Percentiles rank a stretch among this genome's conserved stretches.
phyloP scores from a whole-genome alignment of 2,888 invertebrate genomes.

The Agonopterix arenella region DNA sequence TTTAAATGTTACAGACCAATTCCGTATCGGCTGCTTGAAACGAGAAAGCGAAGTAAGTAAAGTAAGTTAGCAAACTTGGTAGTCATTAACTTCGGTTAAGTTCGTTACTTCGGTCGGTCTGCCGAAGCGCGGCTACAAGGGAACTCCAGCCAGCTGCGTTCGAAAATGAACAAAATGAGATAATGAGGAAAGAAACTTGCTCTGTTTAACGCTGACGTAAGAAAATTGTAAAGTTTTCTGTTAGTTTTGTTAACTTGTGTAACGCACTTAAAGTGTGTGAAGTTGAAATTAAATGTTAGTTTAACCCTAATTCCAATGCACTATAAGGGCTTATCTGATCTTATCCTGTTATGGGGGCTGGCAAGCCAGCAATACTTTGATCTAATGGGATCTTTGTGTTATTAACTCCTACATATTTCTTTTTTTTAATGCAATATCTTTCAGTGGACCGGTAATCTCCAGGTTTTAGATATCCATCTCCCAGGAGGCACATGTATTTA shows the following conservation, averaged over 20 bases:
- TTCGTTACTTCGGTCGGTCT: conserved; percentile 35
- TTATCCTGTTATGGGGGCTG: no score
- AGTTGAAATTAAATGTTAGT: no score
- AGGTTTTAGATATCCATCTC: no score
- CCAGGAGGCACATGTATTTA: no score
- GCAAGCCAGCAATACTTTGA: no score
- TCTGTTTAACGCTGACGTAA: not conserved
- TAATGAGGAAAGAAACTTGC: conserved; percentile 26
- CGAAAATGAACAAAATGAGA: conserved; percentile 38
- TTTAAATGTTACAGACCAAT: conserved; percentile 40
- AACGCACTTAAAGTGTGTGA: not conserved
- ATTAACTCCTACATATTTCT: no score
- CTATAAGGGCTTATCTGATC: no score
- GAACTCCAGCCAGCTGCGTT: conserved; percentile 31
- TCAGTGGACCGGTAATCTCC: no score
- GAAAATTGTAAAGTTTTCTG: not conserved
- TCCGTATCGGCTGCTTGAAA: conserved; percentile 31
- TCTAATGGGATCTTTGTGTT: no score
- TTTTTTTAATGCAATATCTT: no score
- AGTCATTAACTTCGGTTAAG: conserved; percentile 54
- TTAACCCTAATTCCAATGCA: no score
- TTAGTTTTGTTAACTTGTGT: not conserved
- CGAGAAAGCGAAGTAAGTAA: conserved; percentile 16
- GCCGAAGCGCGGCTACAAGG: conserved; percentile 23
- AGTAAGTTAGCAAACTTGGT: conserved; percentile 34